Percentiles rank a stretch among this genome's conserved stretches.
Conservation (phyloP, 1,140 invertebrate species). For the Magallana ariakensis region DNA sequence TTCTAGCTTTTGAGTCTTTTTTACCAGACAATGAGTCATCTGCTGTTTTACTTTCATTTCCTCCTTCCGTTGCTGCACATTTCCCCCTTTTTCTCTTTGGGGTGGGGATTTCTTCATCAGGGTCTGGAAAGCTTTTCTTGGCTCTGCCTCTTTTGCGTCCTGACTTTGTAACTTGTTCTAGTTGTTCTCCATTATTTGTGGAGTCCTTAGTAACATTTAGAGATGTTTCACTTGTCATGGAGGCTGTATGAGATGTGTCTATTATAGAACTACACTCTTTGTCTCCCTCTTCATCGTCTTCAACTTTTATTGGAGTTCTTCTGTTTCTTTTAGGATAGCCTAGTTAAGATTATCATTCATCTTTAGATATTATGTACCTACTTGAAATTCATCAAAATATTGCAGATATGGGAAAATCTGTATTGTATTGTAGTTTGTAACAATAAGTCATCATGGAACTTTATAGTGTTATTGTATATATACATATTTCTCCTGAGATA, state of each 20-base stretch:
- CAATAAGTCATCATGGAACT: too few species aligned
- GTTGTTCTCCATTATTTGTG: neutral
- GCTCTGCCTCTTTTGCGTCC: neutral
- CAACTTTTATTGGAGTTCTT: neutral
- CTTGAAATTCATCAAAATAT: too few species aligned
- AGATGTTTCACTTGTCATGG: neutral
- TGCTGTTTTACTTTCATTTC: neutral
- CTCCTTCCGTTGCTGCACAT: neutral
- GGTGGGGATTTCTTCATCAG: neutral
- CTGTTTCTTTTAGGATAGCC: conserved; percentile 32
- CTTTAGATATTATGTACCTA: too few species aligned
- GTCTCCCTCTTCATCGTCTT: neutral
- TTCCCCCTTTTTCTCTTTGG: neutral
- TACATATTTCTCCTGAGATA: too few species aligned
- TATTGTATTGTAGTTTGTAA: too few species aligned
- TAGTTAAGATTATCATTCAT: neutral
- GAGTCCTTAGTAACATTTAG: neutral
- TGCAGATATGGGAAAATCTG: too few species aligned
- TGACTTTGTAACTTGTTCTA: neutral
- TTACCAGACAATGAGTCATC: neutral
- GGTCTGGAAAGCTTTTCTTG: neutral
- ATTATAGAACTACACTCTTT: neutral
- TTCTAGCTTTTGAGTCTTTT: neutral
- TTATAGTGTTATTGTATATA: too few species aligned
- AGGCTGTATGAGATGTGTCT: neutral